Percentiles rank a stretch among this genome's conserved stretches.
Evolutionary conservation across 2,888 invertebrate genomes (phyloP).

Genomic region (Baccha elongata): DNA sequence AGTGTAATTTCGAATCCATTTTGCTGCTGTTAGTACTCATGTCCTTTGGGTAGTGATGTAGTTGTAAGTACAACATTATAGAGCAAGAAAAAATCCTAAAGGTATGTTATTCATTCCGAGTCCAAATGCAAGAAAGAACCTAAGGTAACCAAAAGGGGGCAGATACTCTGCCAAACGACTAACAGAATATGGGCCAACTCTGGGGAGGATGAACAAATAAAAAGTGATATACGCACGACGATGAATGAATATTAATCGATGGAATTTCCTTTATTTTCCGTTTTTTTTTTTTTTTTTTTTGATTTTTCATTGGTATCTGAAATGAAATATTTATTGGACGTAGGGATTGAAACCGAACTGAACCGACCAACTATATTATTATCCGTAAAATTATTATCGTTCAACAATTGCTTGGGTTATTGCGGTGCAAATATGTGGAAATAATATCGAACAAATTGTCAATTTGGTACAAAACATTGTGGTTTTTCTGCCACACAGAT

Average conservation of each 20-base stretch:
- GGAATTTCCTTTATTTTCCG: constrained; percentile 7
- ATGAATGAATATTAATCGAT: constrained; percentile 82
- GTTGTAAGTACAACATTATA: constrained; percentile 52
- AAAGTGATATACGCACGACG: constrained; percentile 82
- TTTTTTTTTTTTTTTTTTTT: constrained; percentile 30
- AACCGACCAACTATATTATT: constrained; percentile 43
- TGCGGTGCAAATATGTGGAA: constrained; percentile 72
- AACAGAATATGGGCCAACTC: constrained; percentile 32
- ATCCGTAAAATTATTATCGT: constrained; percentile 62
- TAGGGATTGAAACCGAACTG: constrained; percentile 24
- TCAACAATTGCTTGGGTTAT: constrained; percentile 64
- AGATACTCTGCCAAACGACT: neutral
- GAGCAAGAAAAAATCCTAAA: constrained; percentile 49
- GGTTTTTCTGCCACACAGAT: constrained; percentile 23
- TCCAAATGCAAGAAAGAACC: constrained; percentile 38
- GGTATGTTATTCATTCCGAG: constrained; percentile 67
- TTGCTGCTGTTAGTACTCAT: constrained; percentile 60
- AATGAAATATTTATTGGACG: constrained; percentile 48
- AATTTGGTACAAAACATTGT: constrained; percentile 62
- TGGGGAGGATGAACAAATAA: constrained; percentile 77
- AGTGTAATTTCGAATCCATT: constrained; percentile 68
- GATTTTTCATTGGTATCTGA: constrained; percentile 64
- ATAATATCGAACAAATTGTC: constrained; percentile 70
- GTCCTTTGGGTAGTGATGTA: constrained; percentile 33
- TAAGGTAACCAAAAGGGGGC: neutral